phyloP scores from a whole-genome alignment of 2,797 vertebrate species.

The Melanogrammus aeglefinus region DNA sequence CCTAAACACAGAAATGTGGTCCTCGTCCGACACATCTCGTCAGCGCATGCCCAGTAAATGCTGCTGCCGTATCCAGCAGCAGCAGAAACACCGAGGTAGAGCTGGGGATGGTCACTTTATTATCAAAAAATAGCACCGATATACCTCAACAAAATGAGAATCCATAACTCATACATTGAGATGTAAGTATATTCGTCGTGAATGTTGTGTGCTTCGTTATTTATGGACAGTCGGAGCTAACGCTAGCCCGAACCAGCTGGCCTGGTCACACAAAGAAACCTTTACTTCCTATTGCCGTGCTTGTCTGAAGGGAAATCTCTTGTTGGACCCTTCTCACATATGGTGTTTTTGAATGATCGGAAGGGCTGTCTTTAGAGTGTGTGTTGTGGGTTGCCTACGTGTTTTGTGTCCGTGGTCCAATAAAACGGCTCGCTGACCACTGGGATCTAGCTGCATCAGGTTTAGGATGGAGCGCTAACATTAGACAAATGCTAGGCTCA shows the following conservation, averaged over 20 bases:
- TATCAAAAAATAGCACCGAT: slow-evolving; percentile 28
- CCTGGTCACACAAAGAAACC: slow-evolving; percentile 69
- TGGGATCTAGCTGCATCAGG: no score
- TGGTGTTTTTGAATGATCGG: not conserved
- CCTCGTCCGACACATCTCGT: not conserved
- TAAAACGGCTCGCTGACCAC: no score
- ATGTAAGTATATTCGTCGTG: slow-evolving; percentile 63
- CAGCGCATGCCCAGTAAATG: slow-evolving; percentile 51
- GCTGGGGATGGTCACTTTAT: slow-evolving; percentile 49
- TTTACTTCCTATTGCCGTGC: slow-evolving; percentile 39
- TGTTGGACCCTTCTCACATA: not conserved
- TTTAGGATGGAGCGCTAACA: no score
- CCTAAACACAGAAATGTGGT: slow-evolving; percentile 40
- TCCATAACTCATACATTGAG: slow-evolving; percentile 51
- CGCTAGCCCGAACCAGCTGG: slow-evolving; percentile 49
- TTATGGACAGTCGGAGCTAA: slow-evolving; percentile 12
- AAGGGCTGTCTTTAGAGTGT: no score
- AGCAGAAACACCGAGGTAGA: slow-evolving; percentile 33
- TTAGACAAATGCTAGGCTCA: not conserved
- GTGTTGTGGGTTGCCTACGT: no score
- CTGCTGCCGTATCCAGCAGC: slow-evolving; percentile 65
- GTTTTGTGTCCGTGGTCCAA: no score
- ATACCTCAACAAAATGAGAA: slow-evolving; percentile 60
- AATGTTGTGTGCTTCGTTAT: rapidly evolving
- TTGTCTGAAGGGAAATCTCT: not conserved